Percentiles rank a stretch among this genome's conserved stretches.
phyloP scores from a whole-genome alignment of 2,888 invertebrate species.

The Ferdinandea cuprea region DNA sequence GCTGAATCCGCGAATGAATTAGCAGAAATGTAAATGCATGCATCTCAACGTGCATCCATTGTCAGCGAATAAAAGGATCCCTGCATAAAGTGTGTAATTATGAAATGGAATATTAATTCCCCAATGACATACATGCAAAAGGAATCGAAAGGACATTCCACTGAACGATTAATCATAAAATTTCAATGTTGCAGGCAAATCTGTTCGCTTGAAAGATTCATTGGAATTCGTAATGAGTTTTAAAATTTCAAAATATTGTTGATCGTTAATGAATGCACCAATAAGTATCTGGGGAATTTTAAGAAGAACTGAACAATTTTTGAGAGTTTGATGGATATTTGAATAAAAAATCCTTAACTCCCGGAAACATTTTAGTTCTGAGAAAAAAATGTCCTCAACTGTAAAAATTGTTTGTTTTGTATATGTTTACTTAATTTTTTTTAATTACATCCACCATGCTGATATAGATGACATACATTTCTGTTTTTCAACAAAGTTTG shows the following conservation, averaged over 20 bases:
- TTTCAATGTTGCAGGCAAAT: slow-evolving; percentile 8
- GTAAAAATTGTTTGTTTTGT: too few relatives aligned
- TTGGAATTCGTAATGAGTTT: slow-evolving; percentile 46
- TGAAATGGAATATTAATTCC: slow-evolving; percentile 69
- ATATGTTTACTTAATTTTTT: too few relatives aligned
- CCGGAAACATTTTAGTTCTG: too few relatives aligned
- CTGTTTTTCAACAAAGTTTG: too few relatives aligned
- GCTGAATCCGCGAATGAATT: slow-evolving; percentile 57
- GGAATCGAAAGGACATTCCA: slow-evolving; percentile 67
- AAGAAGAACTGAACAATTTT: too few relatives aligned
- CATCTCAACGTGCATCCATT: slow-evolving; percentile 47
- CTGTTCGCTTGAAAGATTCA: not conserved
- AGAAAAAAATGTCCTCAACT: too few relatives aligned
- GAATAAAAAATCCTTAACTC: not conserved
- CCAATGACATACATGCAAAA: slow-evolving; percentile 63
- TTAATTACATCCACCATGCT: too few relatives aligned
- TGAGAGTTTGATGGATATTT: too few relatives aligned
- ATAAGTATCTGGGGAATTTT: slow-evolving; percentile 22
- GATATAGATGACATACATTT: too few relatives aligned
- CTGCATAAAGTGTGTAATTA: slow-evolving; percentile 72
- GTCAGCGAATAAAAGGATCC: slow-evolving; percentile 57
- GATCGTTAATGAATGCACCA: slow-evolving; percentile 9
- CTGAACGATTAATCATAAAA: slow-evolving; percentile 57
- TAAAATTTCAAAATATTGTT: not conserved
- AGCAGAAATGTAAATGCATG: slow-evolving; percentile 71